Evolutionary conservation across 2,797 vertebrate genomes (phyloP).

Genomic region (Leuciscus waleckii): DNA sequence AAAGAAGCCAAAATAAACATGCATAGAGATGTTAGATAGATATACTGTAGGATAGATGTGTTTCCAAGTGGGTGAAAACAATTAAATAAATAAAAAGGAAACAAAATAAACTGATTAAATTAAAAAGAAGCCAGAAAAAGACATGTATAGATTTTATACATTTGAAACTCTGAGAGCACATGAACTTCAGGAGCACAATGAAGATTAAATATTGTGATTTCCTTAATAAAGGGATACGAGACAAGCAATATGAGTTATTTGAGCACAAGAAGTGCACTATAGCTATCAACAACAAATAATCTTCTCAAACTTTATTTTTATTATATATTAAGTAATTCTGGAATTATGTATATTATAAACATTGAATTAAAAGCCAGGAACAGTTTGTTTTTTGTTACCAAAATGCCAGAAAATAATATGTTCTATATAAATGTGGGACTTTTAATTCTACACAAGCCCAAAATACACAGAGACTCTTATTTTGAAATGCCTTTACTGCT

Average conservation of each 20-base stretch:
- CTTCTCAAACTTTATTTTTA: not conserved
- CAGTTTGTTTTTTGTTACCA: not conserved
- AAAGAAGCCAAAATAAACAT: not conserved
- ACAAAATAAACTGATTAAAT: no score
- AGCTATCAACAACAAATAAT: not conserved
- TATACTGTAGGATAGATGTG: not conserved
- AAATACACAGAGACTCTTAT: not conserved
- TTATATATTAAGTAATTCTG: not conserved
- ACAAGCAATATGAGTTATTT: no score
- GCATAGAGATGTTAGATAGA: not conserved
- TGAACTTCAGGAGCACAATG: no score
- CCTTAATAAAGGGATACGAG: no score
- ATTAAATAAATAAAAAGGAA: not conserved
- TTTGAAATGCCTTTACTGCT: not conserved
- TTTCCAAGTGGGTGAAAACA: not conserved
- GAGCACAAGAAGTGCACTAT: not conserved
- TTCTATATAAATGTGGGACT: not conserved
- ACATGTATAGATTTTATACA: no score
- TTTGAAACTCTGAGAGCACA: no score
- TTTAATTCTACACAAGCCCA: not conserved
- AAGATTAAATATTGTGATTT: no score
- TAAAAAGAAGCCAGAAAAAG: no score
- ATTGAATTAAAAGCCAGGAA: not conserved
- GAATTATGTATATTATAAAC: not conserved
- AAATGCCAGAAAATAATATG: not conserved